Conservation (phyloP, 2,888 invertebrate species). For the Rotaria macrura region DNA sequence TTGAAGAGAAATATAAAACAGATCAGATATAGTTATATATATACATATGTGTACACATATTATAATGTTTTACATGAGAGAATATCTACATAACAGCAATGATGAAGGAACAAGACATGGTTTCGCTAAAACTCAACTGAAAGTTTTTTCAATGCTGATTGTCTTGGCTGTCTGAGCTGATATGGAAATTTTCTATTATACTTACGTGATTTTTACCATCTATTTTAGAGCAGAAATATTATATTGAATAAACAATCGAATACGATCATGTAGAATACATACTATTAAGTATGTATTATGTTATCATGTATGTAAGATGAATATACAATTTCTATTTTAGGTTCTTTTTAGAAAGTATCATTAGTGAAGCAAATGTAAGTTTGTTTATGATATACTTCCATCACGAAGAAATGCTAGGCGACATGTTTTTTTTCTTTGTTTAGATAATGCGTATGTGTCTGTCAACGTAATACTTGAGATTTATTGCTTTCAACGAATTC, state of each 20-base stretch:
- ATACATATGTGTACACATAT: too few relatives aligned
- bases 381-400: too few relatives aligned
- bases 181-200: background rate
- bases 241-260: background rate
- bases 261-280: too few relatives aligned
- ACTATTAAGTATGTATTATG: background rate
- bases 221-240: background rate
- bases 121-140: background rate
- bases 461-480: too few relatives aligned
- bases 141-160: background rate
- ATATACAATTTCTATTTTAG: too few relatives aligned
- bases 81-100: background rate
- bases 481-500: too few relatives aligned
- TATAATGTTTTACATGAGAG: too few relatives aligned
- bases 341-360: too few relatives aligned
- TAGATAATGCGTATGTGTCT: too few relatives aligned
- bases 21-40: background rate
- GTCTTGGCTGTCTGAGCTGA: slow-evolving; percentile 15
- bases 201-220: background rate
- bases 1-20: background rate
- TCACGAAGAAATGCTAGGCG: too few relatives aligned
- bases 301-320: background rate
- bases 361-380: too few relatives aligned
- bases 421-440: too few relatives aligned
- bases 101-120: background rate